Evolutionary conservation across 2,797 vertebrate species (phyloP).

Genomic region (Lagorchestes hirsutus): DNA sequence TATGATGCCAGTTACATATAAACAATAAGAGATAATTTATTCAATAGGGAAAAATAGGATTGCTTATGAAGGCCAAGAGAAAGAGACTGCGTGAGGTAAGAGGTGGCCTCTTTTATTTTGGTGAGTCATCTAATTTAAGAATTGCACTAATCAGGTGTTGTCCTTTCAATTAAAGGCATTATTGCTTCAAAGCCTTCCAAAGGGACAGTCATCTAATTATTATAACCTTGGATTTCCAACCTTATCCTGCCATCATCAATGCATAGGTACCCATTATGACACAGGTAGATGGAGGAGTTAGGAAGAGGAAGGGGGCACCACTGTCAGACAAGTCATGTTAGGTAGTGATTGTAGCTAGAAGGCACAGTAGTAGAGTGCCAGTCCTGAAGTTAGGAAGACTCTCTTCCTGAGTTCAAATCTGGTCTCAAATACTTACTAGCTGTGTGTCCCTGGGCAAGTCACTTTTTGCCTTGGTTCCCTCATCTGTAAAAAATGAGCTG

Average conservation of each 20-base stretch:
- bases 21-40: background rate
- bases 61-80: background rate
- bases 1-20: background rate
- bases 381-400: background rate
- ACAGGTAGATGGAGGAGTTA: background rate
- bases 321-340: background rate
- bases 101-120: background rate
- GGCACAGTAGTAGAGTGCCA: background rate
- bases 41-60: background rate
- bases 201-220: background rate
- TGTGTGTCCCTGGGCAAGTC: background rate
- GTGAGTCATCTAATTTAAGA: background rate
- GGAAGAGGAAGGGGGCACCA: background rate
- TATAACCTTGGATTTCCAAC: background rate
- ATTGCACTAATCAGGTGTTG: background rate
- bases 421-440: background rate
- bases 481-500: background rate
- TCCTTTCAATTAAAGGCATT: background rate
- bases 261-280: background rate
- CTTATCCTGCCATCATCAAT: background rate
- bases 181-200: background rate
- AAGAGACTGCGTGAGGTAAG: background rate
- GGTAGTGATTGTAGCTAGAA: background rate
- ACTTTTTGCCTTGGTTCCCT: background rate
- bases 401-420: background rate